Base-by-base conservation (phyloP, 2,113 vertebrate species). In the Carettochelys insculpta region DNA sequence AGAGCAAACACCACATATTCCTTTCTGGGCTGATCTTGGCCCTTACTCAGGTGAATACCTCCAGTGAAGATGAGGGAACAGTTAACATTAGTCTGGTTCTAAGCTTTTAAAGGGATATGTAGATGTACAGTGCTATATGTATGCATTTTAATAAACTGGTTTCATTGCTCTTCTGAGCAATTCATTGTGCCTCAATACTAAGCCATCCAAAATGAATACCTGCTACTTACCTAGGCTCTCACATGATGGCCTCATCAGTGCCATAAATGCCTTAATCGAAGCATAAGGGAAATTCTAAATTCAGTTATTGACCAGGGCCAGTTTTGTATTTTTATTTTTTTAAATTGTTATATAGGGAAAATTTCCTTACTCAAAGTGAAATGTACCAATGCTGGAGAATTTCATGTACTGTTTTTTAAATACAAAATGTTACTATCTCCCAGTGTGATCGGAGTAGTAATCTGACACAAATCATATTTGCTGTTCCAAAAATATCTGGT, bases 331-430 rank as follows among this genome's bases (percentile, higher is more conserved):
- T 78, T n/a, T n/a, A n/a, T n/a, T 34, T 78, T 56, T 13, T 2
- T 79, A 77, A 11, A 82, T 41, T 0, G 2, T n/a, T 94, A 50
- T 12, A 0, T 0, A 87, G 90, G 17, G 89, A 90, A 95, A 58
- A 8, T 56, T 76, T 85, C 48, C 80, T 73, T 95, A 90, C 91
- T 95, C 77, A 52, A 82, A 87, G 85, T 0, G 0, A 86, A 47
- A 80, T 0, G 0, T 19, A 86, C 24, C 1, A 27, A 65, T 53
- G 0, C 0, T 0, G 0, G 78, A 65, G 86, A 90, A 87, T 38
- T 24, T n/a, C 54, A 43, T 0, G 0, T 8, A 10, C 48, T 77
- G 56, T 48, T 90, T 85, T 80, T 65, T 89, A 83, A 43, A 1
- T 24, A 82, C 5, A 77, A 87, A 95, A 50, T 58, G 58, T 11